A percentile compares a stretch with the other conserved stretches of the same genome.
phyloP scores from a whole-genome alignment of 2,888 invertebrate genomes.

The Acanthosepion pharaonis region DNA sequence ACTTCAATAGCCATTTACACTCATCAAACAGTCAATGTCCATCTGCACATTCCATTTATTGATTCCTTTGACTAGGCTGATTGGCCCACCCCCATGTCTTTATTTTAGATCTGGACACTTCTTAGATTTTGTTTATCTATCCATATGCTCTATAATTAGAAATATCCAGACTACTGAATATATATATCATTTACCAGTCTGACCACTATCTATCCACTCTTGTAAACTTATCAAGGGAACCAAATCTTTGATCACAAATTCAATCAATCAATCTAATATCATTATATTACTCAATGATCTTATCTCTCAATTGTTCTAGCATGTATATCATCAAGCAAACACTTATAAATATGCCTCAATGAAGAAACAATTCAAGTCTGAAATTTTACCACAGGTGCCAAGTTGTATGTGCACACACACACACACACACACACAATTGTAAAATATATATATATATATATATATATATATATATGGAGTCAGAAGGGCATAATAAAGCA shows the following conservation, averaged over 20 bases:
- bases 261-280: background rate
- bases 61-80: background rate
- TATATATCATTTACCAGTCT: background rate
- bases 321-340: background rate
- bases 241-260: background rate
- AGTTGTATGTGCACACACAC: too few relatives aligned
- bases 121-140: conserved; percentile 3
- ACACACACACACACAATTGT: too few relatives aligned
- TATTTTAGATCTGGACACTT: background rate
- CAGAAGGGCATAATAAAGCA: too few relatives aligned
- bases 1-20: background rate
- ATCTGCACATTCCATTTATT: background rate
- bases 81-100: background rate
- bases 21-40: background rate
- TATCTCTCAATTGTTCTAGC: background rate
- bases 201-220: background rate
- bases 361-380: background rate
- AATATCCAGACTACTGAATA: background rate
- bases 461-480: too few relatives aligned
- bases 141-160: background rate
- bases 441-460: too few relatives aligned
- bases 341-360: background rate
- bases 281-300: background rate
- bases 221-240: background rate
- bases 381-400: background rate